Evolutionary conservation across 2,797 vertebrate genomes (phyloP).

Genomic region (Harpagifer antarcticus): DNA sequence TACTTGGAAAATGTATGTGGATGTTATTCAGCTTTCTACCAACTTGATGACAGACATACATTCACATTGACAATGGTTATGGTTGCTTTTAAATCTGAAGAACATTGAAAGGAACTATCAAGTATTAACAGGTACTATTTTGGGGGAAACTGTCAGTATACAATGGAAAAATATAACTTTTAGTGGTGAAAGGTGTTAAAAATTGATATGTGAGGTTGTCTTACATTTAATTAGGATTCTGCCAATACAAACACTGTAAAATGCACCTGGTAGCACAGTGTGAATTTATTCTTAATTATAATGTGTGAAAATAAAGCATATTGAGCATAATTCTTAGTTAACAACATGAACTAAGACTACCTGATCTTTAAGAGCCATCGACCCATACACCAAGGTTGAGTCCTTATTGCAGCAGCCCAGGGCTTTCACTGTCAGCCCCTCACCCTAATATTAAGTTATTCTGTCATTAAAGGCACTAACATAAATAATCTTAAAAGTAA

Average conservation of each 20-base stretch:
- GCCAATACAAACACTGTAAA: slow-evolving; percentile 24
- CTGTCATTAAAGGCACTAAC: no score
- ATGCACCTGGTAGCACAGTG: slow-evolving; percentile 16
- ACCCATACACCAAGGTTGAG: no score
- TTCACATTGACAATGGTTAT: background rate
- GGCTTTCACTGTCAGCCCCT: no score
- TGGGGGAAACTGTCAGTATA: background rate
- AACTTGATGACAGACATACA: background rate
- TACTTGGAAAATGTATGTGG: background rate
- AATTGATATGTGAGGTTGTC: background rate
- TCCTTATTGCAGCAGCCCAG: no score
- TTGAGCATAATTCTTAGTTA: no score
- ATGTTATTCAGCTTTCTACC: background rate
- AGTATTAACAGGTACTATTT: background rate
- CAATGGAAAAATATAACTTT: slow-evolving; percentile 3
- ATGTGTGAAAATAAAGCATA: slow-evolving; percentile 31
- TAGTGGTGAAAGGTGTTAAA: background rate
- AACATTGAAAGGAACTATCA: background rate
- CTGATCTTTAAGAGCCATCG: no score
- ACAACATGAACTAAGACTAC: no score
- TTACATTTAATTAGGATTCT: slow-evolving; percentile 24
- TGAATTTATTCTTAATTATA: background rate
- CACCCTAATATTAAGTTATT: no score
- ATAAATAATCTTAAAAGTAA: background rate
- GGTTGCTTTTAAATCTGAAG: background rate